A percentile compares a stretch with the other conserved stretches of the same genome.
phyloP scores from a whole-genome alignment of 35 echinoderm and acorn worm species.

The Nesometra sesokonis region DNA sequence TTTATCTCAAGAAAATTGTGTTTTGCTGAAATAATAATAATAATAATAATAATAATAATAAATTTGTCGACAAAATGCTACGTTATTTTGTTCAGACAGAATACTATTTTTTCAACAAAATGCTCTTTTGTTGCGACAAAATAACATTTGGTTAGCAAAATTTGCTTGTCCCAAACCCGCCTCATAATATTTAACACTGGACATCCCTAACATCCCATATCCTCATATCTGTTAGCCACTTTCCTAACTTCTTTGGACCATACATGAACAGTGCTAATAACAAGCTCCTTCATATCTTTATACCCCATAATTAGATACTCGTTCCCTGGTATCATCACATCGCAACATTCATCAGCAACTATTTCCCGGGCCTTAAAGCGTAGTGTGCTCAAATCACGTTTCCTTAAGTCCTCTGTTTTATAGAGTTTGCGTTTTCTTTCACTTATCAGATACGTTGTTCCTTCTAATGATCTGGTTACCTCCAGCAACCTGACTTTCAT shows the following conservation, averaged over 20 bases:
- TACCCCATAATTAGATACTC: background rate
- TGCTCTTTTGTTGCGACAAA: too few relatives aligned
- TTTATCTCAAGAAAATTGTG: too few relatives aligned
- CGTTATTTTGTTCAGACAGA: too few relatives aligned
- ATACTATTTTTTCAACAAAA: too few relatives aligned
- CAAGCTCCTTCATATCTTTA: background rate
- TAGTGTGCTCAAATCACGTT: background rate
- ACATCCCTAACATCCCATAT: too few relatives aligned
- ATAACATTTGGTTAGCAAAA: too few relatives aligned
- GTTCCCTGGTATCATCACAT: background rate
- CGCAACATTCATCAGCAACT: background rate
- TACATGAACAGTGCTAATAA: background rate
- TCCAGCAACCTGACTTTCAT: background rate
- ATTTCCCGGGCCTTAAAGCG: background rate
- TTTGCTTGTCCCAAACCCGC: too few relatives aligned
- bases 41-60: too few relatives aligned
- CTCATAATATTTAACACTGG: too few relatives aligned
- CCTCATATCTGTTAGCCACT: background rate
- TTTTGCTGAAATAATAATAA: too few relatives aligned
- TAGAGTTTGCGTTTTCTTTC: background rate
- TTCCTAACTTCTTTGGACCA: background rate
- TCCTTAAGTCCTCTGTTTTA: background rate
- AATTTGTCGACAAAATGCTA: too few relatives aligned
- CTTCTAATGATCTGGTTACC: background rate
- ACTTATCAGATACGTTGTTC: background rate